phyloP scores from a whole-genome alignment of 2,888 invertebrate species.

The Archips xylosteana region DNA sequence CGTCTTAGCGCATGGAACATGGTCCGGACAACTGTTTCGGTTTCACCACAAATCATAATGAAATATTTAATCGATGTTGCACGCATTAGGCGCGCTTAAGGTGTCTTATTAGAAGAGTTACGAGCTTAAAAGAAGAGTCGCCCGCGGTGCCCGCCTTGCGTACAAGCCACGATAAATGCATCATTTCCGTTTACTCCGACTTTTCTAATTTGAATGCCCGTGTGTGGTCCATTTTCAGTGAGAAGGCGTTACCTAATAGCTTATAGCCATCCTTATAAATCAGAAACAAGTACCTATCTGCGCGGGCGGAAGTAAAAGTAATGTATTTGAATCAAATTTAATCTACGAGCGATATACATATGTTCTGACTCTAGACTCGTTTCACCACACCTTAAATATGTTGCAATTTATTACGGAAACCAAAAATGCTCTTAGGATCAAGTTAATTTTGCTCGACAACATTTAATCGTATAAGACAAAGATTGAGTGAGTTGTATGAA shows the following conservation, averaged over 20 bases:
- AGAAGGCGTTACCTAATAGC: constrained; percentile 68
- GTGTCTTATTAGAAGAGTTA: constrained; percentile 81
- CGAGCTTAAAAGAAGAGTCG: constrained; percentile 74
- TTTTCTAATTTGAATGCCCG: constrained; percentile 77
- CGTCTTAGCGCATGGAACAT: constrained; percentile 65
- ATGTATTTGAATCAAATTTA: constrained; percentile 43
- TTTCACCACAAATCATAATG: constrained; percentile 77
- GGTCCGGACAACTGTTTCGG: constrained; percentile 64
- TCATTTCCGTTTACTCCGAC: constrained; percentile 78
- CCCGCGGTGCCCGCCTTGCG: constrained; percentile 73
- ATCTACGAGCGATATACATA: constrained; percentile 11
- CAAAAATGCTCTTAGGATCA: constrained; percentile 45
- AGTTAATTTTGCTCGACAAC: constrained; percentile 45
- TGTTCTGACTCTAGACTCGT: constrained; percentile 7
- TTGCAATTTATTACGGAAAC: constrained; percentile 3
- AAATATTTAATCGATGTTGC: constrained; percentile 74
- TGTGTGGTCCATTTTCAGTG: constrained; percentile 77
- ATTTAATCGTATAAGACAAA: constrained; percentile 49
- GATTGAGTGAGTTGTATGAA: constrained; percentile 60
- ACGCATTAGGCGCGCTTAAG: constrained; percentile 75
- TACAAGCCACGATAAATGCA: constrained; percentile 75
- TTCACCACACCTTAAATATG: constrained; percentile 19
- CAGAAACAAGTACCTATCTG: constrained; percentile 49
- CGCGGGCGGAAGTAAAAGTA: constrained; percentile 49
- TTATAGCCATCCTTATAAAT: constrained; percentile 65